Evolutionary conservation across 2,113 vertebrate species (phyloP).

Genomic region (Phalacrocorax aristotelis): DNA sequence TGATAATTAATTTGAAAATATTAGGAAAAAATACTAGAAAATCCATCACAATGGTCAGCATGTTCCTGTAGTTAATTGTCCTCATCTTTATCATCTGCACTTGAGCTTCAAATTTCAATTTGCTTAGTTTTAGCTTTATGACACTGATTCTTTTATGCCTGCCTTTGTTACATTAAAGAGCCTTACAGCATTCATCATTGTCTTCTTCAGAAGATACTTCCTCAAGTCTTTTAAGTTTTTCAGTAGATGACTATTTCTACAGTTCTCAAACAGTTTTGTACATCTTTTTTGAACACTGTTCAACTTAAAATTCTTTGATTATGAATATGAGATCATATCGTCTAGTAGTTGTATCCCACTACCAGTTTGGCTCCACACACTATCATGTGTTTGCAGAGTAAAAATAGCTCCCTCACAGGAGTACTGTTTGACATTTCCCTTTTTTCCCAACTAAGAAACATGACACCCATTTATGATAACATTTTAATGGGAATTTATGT

Average conservation of each 20-base stretch:
- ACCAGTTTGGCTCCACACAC: not conserved
- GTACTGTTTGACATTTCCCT: not conserved
- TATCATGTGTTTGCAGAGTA: not conserved
- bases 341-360: not conserved
- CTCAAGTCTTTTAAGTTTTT: not conserved
- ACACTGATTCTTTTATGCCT: not conserved
- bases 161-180: not conserved
- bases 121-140: not conserved
- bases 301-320: not conserved
- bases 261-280: not conserved
- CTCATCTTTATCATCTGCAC: not conserved
- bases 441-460: not conserved
- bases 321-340: not conserved
- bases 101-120: not conserved
- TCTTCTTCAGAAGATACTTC: not conserved
- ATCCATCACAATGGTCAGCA: not conserved
- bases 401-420: not conserved
- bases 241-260: not conserved
- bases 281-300: not conserved
- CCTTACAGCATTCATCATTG: not conserved
- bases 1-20: not conserved
- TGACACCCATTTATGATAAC: not conserved
- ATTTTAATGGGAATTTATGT: not conserved
- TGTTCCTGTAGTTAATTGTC: not conserved
- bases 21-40: not conserved